Percentiles rank a stretch among this genome's conserved stretches.
Evolutionary conservation across 2,888 invertebrate species (phyloP).

Genomic region (Pycnomerus fuliginosus): DNA sequence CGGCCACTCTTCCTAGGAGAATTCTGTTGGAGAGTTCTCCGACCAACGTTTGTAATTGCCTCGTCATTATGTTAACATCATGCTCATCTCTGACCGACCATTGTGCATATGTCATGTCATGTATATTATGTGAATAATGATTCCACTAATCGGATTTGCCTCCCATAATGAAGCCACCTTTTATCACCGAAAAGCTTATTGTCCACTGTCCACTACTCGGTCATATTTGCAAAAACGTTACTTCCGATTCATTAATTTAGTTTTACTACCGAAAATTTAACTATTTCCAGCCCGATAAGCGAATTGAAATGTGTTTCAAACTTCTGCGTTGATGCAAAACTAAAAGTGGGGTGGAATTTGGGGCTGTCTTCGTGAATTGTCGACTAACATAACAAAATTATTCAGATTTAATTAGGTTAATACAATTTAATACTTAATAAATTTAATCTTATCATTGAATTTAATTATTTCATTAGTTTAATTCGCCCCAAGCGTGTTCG

Average conservation of each 20-base stretch:
- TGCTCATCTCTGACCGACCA: constrained; percentile 22
- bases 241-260: too few relatives aligned
- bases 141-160: constrained; percentile 9
- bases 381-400: too few relatives aligned
- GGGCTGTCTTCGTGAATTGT: too few relatives aligned
- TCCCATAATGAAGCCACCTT: constrained; percentile 16
- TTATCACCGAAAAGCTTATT: constrained; percentile 23
- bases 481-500: constrained; percentile 21
- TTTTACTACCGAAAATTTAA: too few relatives aligned
- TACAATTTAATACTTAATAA: constrained; percentile 21
- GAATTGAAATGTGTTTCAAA: too few relatives aligned
- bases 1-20: constrained; percentile 26
- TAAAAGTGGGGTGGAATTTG: too few relatives aligned
- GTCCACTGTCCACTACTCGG: too few relatives aligned
- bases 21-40: constrained; percentile 29
- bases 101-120: constrained; percentile 20
- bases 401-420: too few relatives aligned
- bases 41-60: constrained; percentile 30
- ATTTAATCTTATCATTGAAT: constrained; percentile 31
- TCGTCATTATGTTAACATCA: constrained; percentile 35
- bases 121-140: too few relatives aligned
- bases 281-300: too few relatives aligned
- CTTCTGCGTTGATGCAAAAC: too few relatives aligned
- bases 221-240: too few relatives aligned
- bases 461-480: constrained; percentile 32